Percentiles rank a stretch among this genome's conserved stretches.
These are phyloP conservation scores for Harmothoe impar DNA, from an alignment of 2,888 invertebrate species.

Conservation along the genomic window DNA sequence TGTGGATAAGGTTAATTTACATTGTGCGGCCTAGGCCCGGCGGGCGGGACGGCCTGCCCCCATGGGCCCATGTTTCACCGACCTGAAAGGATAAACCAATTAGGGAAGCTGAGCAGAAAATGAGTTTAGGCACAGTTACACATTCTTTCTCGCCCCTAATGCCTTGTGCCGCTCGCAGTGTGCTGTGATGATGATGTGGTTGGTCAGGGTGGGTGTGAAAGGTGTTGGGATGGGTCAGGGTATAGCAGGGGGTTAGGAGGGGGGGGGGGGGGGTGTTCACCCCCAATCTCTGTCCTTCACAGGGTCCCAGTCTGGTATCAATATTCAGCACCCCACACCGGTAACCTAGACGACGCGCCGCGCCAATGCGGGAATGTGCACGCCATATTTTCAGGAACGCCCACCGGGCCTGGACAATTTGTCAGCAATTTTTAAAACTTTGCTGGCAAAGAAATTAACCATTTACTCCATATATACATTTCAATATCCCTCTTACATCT, in stretches of 20 bases:
- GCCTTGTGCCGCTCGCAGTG: background rate
- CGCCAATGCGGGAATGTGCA: conserved; percentile 40
- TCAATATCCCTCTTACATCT: too few relatives aligned
- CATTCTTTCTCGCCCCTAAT: conserved; percentile 61
- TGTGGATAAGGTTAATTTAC: conserved; percentile 58
- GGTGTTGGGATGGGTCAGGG: background rate
- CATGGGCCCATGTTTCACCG: conserved; percentile 35
- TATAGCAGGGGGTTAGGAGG: background rate
- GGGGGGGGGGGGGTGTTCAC: background rate
- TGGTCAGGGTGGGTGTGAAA: background rate
- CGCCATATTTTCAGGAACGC: conserved; percentile 50
- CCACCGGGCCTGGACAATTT: conserved; percentile 45
- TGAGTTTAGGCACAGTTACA: conserved; percentile 59
- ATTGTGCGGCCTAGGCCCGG: conserved; percentile 25
- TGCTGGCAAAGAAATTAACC: background rate
- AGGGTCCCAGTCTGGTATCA: conserved; percentile 14
- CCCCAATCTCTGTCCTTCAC: conserved; percentile 25
- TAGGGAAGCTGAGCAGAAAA: conserved; percentile 59
- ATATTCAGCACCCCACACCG: background rate
- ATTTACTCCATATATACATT: background rate
- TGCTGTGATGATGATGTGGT: conserved; percentile 5
- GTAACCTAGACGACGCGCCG: conserved; percentile 34
- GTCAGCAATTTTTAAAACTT: conserved; percentile 52
- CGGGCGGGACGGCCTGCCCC: conserved; percentile 20
- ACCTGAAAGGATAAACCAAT: conserved; percentile 59